Evolutionary conservation across 92 coral and sea anemone genomes (phyloP), one percentile per base, ranked within the genome.

Genomic region (Phenganax stokvisi): DNA sequence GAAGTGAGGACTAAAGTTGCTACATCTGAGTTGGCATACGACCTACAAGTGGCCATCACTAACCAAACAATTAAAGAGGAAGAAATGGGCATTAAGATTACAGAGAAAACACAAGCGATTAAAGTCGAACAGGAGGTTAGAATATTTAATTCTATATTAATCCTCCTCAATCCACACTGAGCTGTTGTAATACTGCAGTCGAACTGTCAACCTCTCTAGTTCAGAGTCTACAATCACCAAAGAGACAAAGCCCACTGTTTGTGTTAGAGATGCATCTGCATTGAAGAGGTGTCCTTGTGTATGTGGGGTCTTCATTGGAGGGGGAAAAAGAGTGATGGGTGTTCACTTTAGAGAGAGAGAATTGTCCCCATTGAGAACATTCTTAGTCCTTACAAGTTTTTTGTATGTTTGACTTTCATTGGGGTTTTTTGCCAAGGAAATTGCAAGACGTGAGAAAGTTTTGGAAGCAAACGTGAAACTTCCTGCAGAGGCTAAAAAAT

Each of bases 401-500:
- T 37, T 37, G 47, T 37, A 37, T 37, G 5, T 37, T 37, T 37
- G 47, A 37, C 47, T 37, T 1, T 37, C 5, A 5, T 37, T 37
- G 47, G 47, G 47, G 47, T 51, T 72, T 71, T 25, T 12, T 16
- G 10, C 59, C 29, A 51, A 76, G 98, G 98, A 93, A 91, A 93
- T 93, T 88, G 70, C 90, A 13, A 90, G 98, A 8, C 91, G 90
- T 55, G 98, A 93, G 85, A 91, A 91, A 86, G 98, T 91, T 70
- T 87, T 93, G 69, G 93, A 91, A 52, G 97, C 98, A 25, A 89
- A 88, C 6, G 85, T 91, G 71, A 87, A 87, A 64, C 89, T 88
- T 31, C 98, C 98, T 71, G 98, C 98, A 7, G 98, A 93, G 64
- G 98, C 98, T 15, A 91, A 88, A 31, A 93, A 93, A 84, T 93